phyloP scores from a whole-genome alignment of 2,888 invertebrate species.

The Dynastes grantii region DNA sequence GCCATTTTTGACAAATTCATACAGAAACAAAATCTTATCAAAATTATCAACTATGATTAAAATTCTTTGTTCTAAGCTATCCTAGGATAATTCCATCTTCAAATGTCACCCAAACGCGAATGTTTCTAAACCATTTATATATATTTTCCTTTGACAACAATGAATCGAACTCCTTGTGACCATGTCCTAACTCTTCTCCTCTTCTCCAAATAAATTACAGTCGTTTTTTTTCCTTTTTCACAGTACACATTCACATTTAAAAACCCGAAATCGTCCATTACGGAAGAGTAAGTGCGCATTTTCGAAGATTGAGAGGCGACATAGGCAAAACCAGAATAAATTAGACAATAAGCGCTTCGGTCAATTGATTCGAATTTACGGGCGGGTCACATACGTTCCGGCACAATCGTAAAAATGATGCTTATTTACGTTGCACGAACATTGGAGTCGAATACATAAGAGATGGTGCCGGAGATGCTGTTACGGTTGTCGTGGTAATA shows the following conservation, averaged over 20 bases:
- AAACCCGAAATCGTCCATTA: constrained; percentile 18
- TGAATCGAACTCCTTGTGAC: too few relatives aligned
- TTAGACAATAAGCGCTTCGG: constrained; percentile 23
- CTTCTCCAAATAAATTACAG: neutral
- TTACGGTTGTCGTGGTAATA: too few relatives aligned
- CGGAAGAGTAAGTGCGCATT: constrained; percentile 24
- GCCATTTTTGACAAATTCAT: too few relatives aligned
- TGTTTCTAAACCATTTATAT: too few relatives aligned
- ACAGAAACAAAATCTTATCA: too few relatives aligned
- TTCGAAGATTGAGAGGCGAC: constrained; percentile 15
- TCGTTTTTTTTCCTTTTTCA: neutral
- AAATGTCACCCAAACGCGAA: too few relatives aligned
- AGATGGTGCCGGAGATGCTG: too few relatives aligned
- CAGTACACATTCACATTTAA: neutral
- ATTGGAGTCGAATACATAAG: neutral
- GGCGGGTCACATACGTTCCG: neutral
- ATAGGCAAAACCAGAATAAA: constrained; percentile 34
- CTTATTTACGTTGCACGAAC: neutral
- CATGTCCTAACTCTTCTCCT: too few relatives aligned
- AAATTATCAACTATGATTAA: too few relatives aligned
- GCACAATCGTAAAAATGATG: constrained; percentile 7
- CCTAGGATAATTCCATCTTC: too few relatives aligned
- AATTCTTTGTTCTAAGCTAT: too few relatives aligned
- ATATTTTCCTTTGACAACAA: too few relatives aligned
- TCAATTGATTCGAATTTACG: constrained; percentile 40